These are phyloP conservation scores for Pelobates cultripes DNA, from an alignment of 2,797 vertebrate species.

Conservation along the genomic window DNA sequence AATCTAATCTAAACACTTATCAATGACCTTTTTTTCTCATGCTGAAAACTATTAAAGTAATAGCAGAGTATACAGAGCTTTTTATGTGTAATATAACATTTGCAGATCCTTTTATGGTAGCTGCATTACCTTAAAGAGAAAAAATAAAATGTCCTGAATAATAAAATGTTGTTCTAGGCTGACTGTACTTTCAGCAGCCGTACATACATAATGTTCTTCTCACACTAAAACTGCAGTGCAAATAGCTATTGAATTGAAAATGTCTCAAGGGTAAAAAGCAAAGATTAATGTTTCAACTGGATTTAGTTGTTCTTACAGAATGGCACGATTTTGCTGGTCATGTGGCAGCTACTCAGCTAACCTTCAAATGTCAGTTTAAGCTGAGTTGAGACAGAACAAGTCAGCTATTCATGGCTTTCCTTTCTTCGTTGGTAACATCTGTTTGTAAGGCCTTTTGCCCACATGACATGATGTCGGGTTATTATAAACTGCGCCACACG, in stretches of 20 bases:
- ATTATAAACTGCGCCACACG: conserved; percentile 54
- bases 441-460: conserved; percentile 59
- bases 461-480: conserved; percentile 57
- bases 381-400: conserved; percentile 58
- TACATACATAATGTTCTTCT: conserved; percentile 62
- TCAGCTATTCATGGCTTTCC: conserved; percentile 61
- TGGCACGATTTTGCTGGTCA: conserved; percentile 62
- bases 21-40: conserved; percentile 26
- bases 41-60: conserved; percentile 34
- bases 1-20: conserved; percentile 30
- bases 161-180: conserved; percentile 56
- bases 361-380: conserved; percentile 58
- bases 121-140: conserved; percentile 21
- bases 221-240: conserved; percentile 63
- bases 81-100: conserved; percentile 26
- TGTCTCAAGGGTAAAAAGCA: conserved; percentile 62
- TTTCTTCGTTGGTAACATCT: conserved; percentile 64
- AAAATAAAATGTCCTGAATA: conserved; percentile 34
- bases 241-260: conserved; percentile 64
- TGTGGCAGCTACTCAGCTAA: conserved; percentile 61
- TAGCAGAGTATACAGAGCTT: conserved; percentile 24
- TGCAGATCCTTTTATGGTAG: conserved; percentile 31
- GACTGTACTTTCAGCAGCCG: conserved; percentile 63
- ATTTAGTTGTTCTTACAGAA: conserved; percentile 64
- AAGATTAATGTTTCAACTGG: conserved; percentile 69